Conservation (phyloP, 2,113 vertebrate genomes). For the Brachypodius melanocephalos region DNA sequence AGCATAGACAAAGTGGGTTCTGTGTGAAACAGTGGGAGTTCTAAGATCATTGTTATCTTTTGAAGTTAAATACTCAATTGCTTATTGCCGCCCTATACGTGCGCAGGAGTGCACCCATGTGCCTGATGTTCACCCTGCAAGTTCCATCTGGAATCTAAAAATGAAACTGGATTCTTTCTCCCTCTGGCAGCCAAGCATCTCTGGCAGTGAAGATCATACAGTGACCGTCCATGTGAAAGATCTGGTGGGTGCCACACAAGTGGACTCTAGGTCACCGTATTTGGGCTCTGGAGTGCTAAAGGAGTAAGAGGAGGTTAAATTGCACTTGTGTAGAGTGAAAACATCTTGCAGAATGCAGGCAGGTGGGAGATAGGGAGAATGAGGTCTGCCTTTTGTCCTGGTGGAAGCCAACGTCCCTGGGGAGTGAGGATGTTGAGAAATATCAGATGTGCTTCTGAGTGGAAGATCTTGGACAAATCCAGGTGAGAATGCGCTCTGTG, state of each 20-base stretch:
- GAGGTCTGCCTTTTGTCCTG: not conserved
- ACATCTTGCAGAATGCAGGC: not conserved
- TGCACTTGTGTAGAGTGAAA: not conserved
- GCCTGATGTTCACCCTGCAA: not conserved
- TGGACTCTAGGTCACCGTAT: not conserved
- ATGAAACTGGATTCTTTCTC: not conserved
- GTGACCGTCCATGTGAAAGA: not conserved
- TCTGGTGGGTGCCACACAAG: not conserved
- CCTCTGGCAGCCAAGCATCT: not conserved
- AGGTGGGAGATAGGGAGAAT: fast-evolving
- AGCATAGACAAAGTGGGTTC: not conserved
- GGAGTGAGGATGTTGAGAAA: fast-evolving
- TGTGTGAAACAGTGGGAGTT: not conserved
- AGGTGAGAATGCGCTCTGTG: not conserved
- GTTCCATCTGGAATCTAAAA: not conserved
- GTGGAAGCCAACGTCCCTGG: not conserved
- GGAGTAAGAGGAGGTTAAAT: not conserved
- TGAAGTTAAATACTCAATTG: not conserved
- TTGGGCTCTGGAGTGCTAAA: not conserved
- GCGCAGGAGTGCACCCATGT: fast-evolving
- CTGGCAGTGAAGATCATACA: not conserved
- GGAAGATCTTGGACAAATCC: not conserved
- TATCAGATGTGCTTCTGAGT: not conserved
- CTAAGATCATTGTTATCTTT: not conserved
- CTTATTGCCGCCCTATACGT: not conserved